Evolutionary conservation across 2,888 invertebrate species (phyloP).

Genomic region (Theretra japonica): DNA sequence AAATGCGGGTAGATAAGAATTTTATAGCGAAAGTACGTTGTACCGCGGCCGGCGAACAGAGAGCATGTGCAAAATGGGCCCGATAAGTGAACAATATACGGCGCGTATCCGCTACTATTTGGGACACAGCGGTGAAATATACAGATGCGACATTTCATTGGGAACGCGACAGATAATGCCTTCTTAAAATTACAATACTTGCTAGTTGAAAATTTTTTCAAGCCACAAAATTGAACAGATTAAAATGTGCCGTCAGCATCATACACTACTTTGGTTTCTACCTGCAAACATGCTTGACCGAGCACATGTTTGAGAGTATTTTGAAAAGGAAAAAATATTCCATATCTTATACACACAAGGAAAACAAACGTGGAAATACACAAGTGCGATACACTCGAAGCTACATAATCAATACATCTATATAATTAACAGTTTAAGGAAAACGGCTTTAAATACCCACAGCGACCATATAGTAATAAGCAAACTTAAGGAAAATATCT

Average conservation of each 20-base stretch:
- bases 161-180: not conserved
- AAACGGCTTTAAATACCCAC: no score
- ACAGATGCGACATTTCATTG: conserved; percentile 29
- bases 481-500: no score
- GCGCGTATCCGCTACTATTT: conserved; percentile 42
- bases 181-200: not conserved
- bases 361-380: not conserved
- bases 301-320: no score
- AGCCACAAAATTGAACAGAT: no score
- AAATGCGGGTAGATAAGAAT: conserved; percentile 78
- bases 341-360: not conserved
- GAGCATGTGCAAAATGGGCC: conserved; percentile 58
- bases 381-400: not conserved
- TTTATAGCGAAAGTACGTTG: conserved; percentile 66
- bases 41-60: conserved; percentile 54
- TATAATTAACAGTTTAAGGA: no score
- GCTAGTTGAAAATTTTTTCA: no score
- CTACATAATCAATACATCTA: no score
- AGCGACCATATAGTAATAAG: no score
- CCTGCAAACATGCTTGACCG: no score
- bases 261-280: no score
- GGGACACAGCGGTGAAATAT: conserved; percentile 34
- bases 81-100: conserved; percentile 59
- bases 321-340: no score
- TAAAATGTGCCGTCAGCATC: no score